Base-by-base conservation (phyloP, 2,797 vertebrate genomes). In the Typhlichthys eigenmanni region DNA sequence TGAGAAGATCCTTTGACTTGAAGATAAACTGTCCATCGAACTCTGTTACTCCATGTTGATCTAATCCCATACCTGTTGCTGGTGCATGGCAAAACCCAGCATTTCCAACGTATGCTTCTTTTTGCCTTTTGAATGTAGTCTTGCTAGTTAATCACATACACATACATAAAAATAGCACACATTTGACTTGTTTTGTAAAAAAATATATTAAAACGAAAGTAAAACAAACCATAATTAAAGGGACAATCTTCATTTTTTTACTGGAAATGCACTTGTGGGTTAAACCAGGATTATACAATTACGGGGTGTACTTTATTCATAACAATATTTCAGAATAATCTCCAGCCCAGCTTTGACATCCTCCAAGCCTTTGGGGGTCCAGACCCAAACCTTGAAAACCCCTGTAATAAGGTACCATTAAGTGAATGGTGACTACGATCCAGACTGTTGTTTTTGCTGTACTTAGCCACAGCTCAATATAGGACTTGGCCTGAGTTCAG, bases 1-100 rank as follows among this genome's bases (percentile, higher is more conserved):
- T 69, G 77, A 75, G 77, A 72, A 75, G 78, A 74, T 67, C 83
- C 68, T 60, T 48, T 55, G 79, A 78, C 81, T 87, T 84, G 69
- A 48, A 57, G 47, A 70, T 75, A 67, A 66, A 74, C 58, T 61
- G 69, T 83, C 63, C 64, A 62, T 82, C n/a, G 82, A 82, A 69
- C 62, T 77, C 59, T 63, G 58, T 71, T 75, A 73, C 69, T 82
- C 64, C 56, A 58, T 79, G 80, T 74, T 83, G 73, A 87, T 87
- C 76, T 69, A 13, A 59, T 69, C 51, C 64, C 38, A 53, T 49
- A 29, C 48, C 56, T 43, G n/a, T 0, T 66, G 85, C 71, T 83
- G 78, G 72, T 57, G 66, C 71, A 38, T 57, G 57, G 68, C 63
- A 62, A n/a, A 66, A 58, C 45, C 2, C 59, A 53, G 53, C 57